These are phyloP conservation scores for Channallabes apus DNA, from an alignment of 2,797 vertebrate genomes.

Conservation along the genomic window DNA sequence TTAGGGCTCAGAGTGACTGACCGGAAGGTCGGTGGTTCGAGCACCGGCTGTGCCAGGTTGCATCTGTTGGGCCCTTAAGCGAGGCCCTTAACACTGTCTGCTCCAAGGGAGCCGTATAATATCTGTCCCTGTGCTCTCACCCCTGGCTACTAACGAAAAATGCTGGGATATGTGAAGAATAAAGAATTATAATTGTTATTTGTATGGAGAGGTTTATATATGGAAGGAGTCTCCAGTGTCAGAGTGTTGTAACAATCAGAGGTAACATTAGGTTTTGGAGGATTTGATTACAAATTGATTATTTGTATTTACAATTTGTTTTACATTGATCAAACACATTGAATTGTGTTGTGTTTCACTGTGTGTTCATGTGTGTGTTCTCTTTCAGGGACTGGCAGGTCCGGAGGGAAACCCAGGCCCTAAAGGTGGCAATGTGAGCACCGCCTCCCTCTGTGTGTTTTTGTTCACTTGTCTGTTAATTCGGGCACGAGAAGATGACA, in stretches of 20 bases:
- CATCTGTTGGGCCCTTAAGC: too few relatives aligned
- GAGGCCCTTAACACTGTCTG: too few relatives aligned
- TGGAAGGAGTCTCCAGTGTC: not conserved
- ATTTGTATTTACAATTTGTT: too few relatives aligned
- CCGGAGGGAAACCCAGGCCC: slow-evolving; percentile 91
- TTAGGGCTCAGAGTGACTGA: too few relatives aligned
- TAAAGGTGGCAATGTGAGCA: slow-evolving; percentile 88
- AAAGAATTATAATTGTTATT: too few relatives aligned
- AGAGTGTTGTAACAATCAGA: not conserved
- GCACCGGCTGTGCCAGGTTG: too few relatives aligned
- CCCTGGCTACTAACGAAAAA: too few relatives aligned
- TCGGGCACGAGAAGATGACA: not conserved
- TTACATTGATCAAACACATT: not conserved
- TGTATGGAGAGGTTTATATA: not conserved
- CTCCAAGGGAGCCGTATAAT: too few relatives aligned
- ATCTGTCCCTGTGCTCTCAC: too few relatives aligned
- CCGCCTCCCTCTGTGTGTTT: not conserved
- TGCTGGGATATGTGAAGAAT: too few relatives aligned
- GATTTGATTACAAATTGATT: not conserved
- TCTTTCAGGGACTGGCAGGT: slow-evolving; percentile 87
- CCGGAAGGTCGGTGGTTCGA: too few relatives aligned
- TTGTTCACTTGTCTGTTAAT: not conserved
- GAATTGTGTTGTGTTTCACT: not conserved
- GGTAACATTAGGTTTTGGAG: not conserved
- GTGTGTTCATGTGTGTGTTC: slow-evolving; percentile 34